A percentile compares a stretch with the other conserved stretches of the same genome.
phyloP scores from a whole-genome alignment of 2,113 vertebrate genomes.

The Bombycilla garrulus region DNA sequence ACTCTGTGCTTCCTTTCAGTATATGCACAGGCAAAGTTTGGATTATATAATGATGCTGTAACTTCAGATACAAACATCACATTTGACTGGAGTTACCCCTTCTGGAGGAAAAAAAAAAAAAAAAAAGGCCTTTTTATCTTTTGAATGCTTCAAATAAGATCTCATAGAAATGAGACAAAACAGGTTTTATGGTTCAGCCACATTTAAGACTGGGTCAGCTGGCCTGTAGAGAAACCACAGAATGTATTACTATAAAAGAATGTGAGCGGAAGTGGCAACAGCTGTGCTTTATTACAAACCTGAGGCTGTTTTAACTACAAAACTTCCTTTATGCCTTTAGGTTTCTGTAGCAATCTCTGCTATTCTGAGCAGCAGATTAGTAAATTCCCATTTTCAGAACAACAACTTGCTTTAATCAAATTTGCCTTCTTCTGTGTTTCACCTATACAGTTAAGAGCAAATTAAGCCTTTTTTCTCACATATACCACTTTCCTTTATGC shows the following conservation, averaged over 20 bases:
- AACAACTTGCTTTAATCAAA: neutral
- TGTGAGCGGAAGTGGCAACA: constrained; percentile 19
- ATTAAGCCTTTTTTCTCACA: neutral
- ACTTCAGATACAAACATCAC: neutral
- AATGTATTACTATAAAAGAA: neutral
- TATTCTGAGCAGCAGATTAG: neutral
- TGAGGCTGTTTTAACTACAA: constrained; percentile 6
- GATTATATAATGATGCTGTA: neutral
- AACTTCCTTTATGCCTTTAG: constrained; percentile 30
- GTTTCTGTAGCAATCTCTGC: neutral
- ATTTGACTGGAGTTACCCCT: neutral
- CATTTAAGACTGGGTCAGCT: constrained; percentile 57
- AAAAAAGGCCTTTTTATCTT: neutral
- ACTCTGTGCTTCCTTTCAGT: neutral
- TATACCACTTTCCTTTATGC: neutral
- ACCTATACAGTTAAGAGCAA: neutral
- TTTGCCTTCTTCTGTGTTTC: neutral
- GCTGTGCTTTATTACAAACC: constrained; percentile 33
- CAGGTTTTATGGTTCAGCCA: constrained; percentile 52
- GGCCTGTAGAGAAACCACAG: constrained; percentile 21
- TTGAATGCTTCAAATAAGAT: constrained; percentile 6
- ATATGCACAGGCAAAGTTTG: neutral
- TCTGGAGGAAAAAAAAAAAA: neutral
- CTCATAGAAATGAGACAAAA: constrained; percentile 27
- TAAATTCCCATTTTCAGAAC: neutral